phyloP scores from a whole-genome alignment of 2,797 vertebrate genomes.

The Bufotes viridis region DNA sequence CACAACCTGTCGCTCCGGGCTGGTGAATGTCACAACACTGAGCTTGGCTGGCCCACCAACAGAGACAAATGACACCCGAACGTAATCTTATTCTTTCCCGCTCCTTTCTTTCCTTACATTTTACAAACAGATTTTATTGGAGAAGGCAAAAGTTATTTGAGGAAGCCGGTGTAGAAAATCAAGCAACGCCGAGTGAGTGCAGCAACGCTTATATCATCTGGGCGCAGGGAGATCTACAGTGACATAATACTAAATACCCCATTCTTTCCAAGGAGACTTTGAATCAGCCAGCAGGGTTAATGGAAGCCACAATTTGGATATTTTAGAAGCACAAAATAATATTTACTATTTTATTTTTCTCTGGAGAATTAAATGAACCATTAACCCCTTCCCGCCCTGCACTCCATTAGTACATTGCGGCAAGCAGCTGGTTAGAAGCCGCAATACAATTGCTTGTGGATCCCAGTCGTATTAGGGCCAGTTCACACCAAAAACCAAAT shows the following conservation, averaged over 20 bases:
- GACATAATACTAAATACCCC: neutral
- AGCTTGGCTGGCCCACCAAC: conserved; percentile 58
- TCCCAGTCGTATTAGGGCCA: too few species aligned
- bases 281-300: too few species aligned
- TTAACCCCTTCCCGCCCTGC: too few species aligned
- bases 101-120: conserved; percentile 20
- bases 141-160: neutral
- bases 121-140: conserved; percentile 7
- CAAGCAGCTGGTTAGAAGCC: too few species aligned
- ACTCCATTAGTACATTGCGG: too few species aligned
- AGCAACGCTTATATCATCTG: neutral
- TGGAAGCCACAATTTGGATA: too few species aligned
- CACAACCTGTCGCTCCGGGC: conserved; percentile 60
- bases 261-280: too few species aligned
- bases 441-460: too few species aligned
- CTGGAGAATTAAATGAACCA: too few species aligned
- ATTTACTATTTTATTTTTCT: too few species aligned
- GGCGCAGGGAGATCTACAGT: neutral
- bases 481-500: too few species aligned
- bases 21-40: conserved; percentile 59
- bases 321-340: too few species aligned
- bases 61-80: conserved; percentile 47
- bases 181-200: neutral
- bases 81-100: conserved; percentile 34
- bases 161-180: neutral